Base-by-base conservation (phyloP, 2,113 vertebrate genomes). In the Rousettus leschenaultii region DNA sequence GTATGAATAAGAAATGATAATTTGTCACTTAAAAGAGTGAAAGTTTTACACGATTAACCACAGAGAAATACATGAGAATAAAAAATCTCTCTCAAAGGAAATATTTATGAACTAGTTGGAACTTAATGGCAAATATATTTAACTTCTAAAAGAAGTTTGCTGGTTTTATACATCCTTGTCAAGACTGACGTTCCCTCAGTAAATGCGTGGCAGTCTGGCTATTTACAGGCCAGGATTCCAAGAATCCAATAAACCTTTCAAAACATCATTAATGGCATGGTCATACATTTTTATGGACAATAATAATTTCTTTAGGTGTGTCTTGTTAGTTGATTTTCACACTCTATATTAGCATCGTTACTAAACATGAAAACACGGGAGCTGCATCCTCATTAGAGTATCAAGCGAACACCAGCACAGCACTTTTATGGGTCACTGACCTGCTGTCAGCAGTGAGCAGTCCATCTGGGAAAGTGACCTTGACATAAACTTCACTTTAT, bases 1-100 rank as follows among this genome's bases (percentile, higher is more conserved):
- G 57, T 92, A 79, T 91, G 61, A 93, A 97, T 94, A 94, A 93
- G 55, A 88, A 96, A 96, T 94, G 61, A 74, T 95, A 95, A 97
- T 92, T 92, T 95, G 88, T 87, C 73, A 96, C 94, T 96, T 92
- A 77, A 82, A 91, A 86, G 33, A 89, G 28, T 85, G 45, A 86
- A 93, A 75, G 16, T 77, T 95, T 92, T 87, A 30, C 8, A 19
- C 43, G 59, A 87, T 94, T 97, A 95, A 73, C 48, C 68, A 94
- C 77, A 93, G 57, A 86, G 40, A 97, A 79, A 85, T 92, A 85
- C 10, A 33, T 57, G 45, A 91, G 63, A 95, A 75, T 84, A 90
- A 91, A 94, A 86, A n/a, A 51, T n/a, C 74, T 66, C 55, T 96
- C 33, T n/a, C 85, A 86, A 77, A 95, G 53, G 26, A 92, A 94